These are phyloP conservation scores for Tineola bisselliella DNA, from an alignment of 2,888 invertebrate genomes.

Conservation along the genomic window DNA sequence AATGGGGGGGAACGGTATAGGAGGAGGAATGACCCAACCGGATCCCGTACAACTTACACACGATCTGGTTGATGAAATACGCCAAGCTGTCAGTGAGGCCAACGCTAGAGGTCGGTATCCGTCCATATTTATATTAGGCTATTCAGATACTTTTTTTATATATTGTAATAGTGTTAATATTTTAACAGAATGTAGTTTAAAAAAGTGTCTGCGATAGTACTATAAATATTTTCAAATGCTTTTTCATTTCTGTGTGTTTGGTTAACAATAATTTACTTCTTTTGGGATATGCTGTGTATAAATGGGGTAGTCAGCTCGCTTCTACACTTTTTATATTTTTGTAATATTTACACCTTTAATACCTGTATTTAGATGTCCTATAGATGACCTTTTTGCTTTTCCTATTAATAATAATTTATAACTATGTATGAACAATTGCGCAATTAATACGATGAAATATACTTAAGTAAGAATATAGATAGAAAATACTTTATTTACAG, in stretches of 20 bases:
- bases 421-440: no score
- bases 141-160: background rate
- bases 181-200: background rate
- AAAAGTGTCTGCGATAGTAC: background rate
- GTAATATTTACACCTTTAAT: background rate
- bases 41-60: slow-evolving; percentile 79
- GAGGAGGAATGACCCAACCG: slow-evolving; percentile 36
- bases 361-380: no score
- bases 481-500: slow-evolving; percentile 35
- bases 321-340: background rate
- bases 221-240: background rate
- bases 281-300: background rate
- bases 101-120: slow-evolving; percentile 77
- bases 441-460: no score
- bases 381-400: no score
- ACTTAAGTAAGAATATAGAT: no score
- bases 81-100: slow-evolving; percentile 88
- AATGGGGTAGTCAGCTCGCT: background rate
- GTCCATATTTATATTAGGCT: slow-evolving; percentile 17
- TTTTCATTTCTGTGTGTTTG: background rate
- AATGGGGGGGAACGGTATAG: slow-evolving; percentile 20
- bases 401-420: no score
- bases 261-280: background rate
- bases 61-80: slow-evolving; percentile 86
- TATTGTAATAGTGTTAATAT: no score